Evolutionary conservation across 1,140 invertebrate species (phyloP).

Genomic region (Cherax destructor): DNA sequence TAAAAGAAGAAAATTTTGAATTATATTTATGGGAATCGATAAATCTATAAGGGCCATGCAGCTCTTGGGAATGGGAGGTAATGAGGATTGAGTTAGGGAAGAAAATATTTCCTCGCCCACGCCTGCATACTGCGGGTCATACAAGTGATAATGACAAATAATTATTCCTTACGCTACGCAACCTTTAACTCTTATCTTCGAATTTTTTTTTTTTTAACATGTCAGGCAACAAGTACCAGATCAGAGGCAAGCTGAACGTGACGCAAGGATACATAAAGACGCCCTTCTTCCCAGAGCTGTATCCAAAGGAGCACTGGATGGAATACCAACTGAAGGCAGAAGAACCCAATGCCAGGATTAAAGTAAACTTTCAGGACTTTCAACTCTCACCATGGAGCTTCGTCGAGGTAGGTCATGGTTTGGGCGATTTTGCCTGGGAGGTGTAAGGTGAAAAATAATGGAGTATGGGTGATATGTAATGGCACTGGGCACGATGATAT

Average conservation of each 20-base stretch:
- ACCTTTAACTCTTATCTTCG: too few species aligned
- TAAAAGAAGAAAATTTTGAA: too few species aligned
- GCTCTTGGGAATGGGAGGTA: too few species aligned
- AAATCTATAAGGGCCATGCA: too few species aligned
- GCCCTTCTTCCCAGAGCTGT: slow-evolving; percentile 83
- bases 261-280: slow-evolving; percentile 78
- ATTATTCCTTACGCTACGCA: too few species aligned
- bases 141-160: too few species aligned
- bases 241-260: slow-evolving; percentile 77
- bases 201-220: background rate
- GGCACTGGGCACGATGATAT: too few species aligned
- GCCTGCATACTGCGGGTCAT: too few species aligned
- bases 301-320: slow-evolving; percentile 82
- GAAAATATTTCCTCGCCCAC: too few species aligned
- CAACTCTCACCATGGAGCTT: slow-evolving; percentile 82
- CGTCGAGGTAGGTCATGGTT: slow-evolving; percentile 79
- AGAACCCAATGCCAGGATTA: slow-evolving; percentile 79
- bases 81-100: too few species aligned
- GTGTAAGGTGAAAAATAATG: background rate
- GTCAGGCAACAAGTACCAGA: slow-evolving; percentile 80
- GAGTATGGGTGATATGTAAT: too few species aligned
- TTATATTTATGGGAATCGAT: too few species aligned
- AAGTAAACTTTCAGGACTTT: slow-evolving; percentile 84
- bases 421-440: background rate
- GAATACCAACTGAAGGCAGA: slow-evolving; percentile 81